These are phyloP conservation scores for Muntiacus muntjak DNA, from an alignment of 2,113 vertebrate genomes.

Conservation along the genomic window DNA sequence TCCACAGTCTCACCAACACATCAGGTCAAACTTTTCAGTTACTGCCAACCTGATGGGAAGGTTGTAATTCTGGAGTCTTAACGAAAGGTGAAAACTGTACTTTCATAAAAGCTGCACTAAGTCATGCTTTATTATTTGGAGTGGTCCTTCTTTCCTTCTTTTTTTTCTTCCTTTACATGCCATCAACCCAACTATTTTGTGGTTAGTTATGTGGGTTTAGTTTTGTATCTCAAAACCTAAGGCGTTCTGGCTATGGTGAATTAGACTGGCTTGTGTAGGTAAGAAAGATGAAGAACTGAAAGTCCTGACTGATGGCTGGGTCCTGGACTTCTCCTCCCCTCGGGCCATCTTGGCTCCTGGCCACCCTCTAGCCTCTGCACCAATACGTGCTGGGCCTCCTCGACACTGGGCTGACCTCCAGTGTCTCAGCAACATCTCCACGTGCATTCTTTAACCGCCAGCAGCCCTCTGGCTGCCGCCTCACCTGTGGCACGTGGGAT, in stretches of 20 bases:
- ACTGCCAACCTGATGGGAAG: neutral
- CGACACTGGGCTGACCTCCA: neutral
- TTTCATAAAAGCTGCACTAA: neutral
- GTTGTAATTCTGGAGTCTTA: neutral
- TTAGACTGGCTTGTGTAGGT: neutral
- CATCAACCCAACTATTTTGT: neutral
- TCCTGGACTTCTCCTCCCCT: neutral
- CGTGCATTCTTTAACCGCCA: accelerated
- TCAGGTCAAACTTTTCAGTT: neutral
- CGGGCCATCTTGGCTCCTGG: neutral
- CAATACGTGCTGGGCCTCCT: accelerated
- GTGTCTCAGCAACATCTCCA: neutral
- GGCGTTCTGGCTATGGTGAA: neutral
- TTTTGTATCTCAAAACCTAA: neutral
- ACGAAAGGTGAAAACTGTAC: neutral
- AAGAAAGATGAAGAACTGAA: neutral
- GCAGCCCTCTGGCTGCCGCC: neutral
- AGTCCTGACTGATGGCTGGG: neutral
- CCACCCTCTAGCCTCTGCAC: neutral
- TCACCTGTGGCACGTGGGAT: neutral
- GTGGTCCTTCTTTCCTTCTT: neutral
- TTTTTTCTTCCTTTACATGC: neutral
- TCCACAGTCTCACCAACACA: neutral
- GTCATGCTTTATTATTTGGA: neutral
- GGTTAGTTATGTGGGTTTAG: neutral